Evolutionary conservation across 2,888 invertebrate species (phyloP), one percentile per base, ranked within the genome.

Genomic region (Drosophila hamatofila): DNA sequence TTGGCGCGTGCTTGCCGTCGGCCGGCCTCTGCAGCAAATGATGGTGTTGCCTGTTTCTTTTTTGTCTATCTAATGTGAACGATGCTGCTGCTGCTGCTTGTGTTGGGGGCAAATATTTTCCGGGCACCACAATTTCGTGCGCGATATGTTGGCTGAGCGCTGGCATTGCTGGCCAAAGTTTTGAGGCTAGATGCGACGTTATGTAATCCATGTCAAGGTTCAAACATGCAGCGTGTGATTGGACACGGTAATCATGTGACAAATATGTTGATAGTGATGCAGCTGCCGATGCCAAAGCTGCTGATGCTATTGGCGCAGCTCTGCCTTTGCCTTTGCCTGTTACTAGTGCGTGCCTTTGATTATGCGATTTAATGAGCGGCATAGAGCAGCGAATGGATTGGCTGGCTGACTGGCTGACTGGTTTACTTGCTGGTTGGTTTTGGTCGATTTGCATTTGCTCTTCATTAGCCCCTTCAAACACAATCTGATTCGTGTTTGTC

Each of bases 361-460:
- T 84, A 83, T 84, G 87, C 84, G 72, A 83, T 86, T 88, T 84
- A 83, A 84, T 83, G 89, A 77, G 84, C 81, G 73, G 8, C 52
- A 60, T 52, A 23, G 35, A 25, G 30, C 23, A 49, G 48, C 37
- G 57, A 57, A 30, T 52, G 39, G 27, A 25, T 64, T 57, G 61
- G 39, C 37, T 6, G 21, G 8, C 6, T 30, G 54, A 7, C 8
- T 8, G 27, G 9, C 27, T 14, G 35, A 14, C 5, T 35, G 35
- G 3, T 33, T 33, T 2, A 4, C 25, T 25, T 2, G 52, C 39
- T 39, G 21, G 21, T 54, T 71, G 61, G 56, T 37, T 57, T 57
- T 30, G 42, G 59, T 42, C 54, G 67, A 72, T 72, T 73, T 75
- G 72, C 86, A 81, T 86, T 86, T 81, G 81, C 73, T 83, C 73